phyloP scores from a whole-genome alignment of 2,888 invertebrate species.

The Oligia strigilis region DNA sequence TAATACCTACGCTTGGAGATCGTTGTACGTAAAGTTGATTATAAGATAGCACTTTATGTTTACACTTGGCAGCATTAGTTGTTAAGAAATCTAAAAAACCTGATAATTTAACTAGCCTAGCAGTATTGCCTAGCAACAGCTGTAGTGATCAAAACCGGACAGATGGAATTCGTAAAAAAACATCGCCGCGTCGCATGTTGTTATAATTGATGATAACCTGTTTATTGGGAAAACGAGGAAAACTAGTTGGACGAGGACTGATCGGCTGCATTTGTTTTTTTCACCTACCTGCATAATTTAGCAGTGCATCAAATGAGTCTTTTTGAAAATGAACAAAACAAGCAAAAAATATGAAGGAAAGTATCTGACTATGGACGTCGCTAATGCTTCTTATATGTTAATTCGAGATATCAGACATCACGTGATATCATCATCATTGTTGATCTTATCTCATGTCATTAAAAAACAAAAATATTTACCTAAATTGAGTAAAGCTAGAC shows the following conservation, averaged over 20 bases:
- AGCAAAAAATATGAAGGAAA: background rate
- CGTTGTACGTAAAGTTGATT: background rate
- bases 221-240: slow-evolving; percentile 2
- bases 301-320: background rate
- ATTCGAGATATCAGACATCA: background rate
- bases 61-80: background rate
- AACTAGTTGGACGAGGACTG: background rate
- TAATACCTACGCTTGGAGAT: background rate
- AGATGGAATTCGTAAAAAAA: background rate
- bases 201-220: slow-evolving; percentile 12
- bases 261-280: background rate
- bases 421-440: background rate
- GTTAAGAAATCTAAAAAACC: no score
- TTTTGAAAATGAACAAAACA: background rate
- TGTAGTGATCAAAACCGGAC: background rate
- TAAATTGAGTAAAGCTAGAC: slow-evolving; percentile 7
- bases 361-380: background rate
- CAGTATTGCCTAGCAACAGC: background rate
- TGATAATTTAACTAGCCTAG: background rate
- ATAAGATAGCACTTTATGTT: background rate
- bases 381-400: slow-evolving; percentile 3
- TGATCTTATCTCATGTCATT: background rate
- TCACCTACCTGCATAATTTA: background rate
- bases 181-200: background rate
- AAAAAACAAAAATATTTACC: background rate